Conservation (phyloP, 2,888 invertebrate species). For the Apotomis capreana region DNA sequence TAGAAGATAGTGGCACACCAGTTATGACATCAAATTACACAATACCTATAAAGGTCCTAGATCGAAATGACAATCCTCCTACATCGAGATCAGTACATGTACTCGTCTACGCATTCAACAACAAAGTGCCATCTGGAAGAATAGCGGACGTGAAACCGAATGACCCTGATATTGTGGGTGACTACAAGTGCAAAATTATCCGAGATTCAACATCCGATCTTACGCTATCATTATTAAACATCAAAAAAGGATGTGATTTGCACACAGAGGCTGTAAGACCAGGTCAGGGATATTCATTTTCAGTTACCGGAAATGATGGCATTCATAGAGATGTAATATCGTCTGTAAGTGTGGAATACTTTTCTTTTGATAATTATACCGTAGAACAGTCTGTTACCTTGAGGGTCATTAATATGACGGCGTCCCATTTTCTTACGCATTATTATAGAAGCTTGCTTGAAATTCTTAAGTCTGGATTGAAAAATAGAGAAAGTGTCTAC, state of each 20-base stretch:
- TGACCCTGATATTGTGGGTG: constrained; percentile 94
- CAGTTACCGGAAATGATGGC: constrained; percentile 95
- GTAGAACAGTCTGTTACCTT: constrained; percentile 92
- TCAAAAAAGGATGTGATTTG: constrained; percentile 91
- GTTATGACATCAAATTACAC: constrained; percentile 91
- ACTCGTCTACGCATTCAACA: constrained; percentile 90
- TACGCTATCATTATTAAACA: constrained; percentile 85
- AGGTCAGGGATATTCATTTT: constrained; percentile 89
- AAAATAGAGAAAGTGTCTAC: constrained; percentile 85
- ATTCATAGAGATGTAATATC: constrained; percentile 94
- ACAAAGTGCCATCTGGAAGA: constrained; percentile 89
- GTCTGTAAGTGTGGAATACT: constrained; percentile 91
- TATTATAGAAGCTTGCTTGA: constrained; percentile 90
- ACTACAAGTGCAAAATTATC: constrained; percentile 93
- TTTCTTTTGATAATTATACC: constrained; percentile 90
- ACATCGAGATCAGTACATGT: constrained; percentile 91
- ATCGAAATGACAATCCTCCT: constrained; percentile 96
- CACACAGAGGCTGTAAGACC: constrained; percentile 88
- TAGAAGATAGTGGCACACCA: constrained; percentile 94
- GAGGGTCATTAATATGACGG: constrained; percentile 88
- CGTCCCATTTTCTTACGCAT: constrained; percentile 89
- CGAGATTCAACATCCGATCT: constrained; percentile 85
- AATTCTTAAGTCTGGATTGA: constrained; percentile 86
- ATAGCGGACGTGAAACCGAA: constrained; percentile 96
- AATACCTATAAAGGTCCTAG: constrained; percentile 89